These are phyloP conservation scores for Pyrrhosoma nymphula DNA, from an alignment of 2,888 invertebrate species.

Conservation along the genomic window DNA sequence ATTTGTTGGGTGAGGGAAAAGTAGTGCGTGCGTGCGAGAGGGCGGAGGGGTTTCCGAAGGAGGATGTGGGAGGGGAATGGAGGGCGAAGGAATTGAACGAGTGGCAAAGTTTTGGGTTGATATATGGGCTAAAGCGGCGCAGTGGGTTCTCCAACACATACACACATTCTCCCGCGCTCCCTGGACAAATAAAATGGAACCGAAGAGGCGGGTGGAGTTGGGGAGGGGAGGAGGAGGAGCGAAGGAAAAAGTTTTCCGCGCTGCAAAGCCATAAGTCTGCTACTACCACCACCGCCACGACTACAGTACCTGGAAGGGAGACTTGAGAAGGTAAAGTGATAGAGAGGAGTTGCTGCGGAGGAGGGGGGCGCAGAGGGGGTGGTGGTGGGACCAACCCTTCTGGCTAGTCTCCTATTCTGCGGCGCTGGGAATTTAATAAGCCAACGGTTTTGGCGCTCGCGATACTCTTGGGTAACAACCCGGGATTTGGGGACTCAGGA, in stretches of 20 bases:
- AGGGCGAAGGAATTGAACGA: constrained; percentile 36
- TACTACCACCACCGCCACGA: constrained; percentile 19
- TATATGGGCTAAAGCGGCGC: constrained; percentile 42
- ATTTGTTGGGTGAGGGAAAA: neutral
- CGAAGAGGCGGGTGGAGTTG: neutral
- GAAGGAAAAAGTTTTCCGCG: constrained; percentile 52
- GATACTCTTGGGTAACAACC: constrained; percentile 50
- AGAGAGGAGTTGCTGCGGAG: neutral
- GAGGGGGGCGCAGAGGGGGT: neutral
- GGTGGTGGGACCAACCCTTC: neutral
- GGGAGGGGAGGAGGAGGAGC: neutral
- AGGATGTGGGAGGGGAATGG: neutral
- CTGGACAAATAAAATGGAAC: constrained; percentile 32
- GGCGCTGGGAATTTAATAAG: constrained; percentile 67
- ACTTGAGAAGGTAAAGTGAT: neutral
- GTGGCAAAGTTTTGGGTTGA: constrained; percentile 63
- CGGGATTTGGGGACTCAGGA: constrained; percentile 36
- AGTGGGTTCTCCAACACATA: neutral
- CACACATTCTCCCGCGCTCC: neutral
- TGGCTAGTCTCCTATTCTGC: constrained; percentile 44
- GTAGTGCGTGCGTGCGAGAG: neutral
- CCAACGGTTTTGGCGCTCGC: constrained; percentile 44
- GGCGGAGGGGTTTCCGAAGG: neutral
- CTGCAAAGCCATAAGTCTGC: constrained; percentile 57
- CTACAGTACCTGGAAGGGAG: constrained; percentile 12